phyloP scores from a whole-genome alignment of 2,113 vertebrate species.

The Anoplopoma fimbria region DNA sequence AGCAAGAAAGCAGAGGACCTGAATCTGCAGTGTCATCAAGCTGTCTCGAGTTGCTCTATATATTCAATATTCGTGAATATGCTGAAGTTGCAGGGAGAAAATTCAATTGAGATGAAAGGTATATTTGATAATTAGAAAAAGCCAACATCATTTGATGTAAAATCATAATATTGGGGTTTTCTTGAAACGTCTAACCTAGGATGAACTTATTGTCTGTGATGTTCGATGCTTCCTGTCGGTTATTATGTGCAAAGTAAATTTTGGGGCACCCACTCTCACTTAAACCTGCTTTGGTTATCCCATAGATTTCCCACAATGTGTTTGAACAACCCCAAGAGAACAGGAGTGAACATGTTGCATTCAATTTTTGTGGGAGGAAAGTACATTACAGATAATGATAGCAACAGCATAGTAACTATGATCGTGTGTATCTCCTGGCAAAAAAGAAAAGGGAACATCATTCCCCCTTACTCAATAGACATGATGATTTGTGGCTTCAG shows the following conservation, averaged over 20 bases:
- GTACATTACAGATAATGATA: constrained; percentile 44
- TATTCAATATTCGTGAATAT: neutral
- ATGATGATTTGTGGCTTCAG: constrained; percentile 10
- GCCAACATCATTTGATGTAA: constrained; percentile 4
- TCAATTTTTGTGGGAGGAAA: constrained; percentile 47
- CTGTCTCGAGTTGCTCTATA: neutral
- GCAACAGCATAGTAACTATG: constrained; percentile 31
- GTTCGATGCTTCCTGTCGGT: neutral
- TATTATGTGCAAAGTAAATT: neutral
- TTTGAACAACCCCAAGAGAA: constrained; percentile 27
- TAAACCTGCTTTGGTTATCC: constrained; percentile 12
- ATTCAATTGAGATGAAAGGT: neutral
- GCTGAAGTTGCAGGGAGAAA: neutral
- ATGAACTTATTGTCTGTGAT: neutral
- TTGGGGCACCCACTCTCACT: neutral
- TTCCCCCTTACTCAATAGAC: constrained; percentile 17
- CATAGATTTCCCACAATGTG: constrained; percentile 35
- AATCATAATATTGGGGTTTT: neutral
- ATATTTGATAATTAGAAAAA: neutral
- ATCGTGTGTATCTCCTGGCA: constrained; percentile 33
- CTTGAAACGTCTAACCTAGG: neutral
- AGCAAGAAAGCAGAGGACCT: neutral
- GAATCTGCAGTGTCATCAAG: constrained; percentile 12
- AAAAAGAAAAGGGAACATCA: neutral
- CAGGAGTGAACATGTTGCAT: constrained; percentile 49